phyloP scores from a whole-genome alignment of 2,888 invertebrate species.

The Altica lythri region DNA sequence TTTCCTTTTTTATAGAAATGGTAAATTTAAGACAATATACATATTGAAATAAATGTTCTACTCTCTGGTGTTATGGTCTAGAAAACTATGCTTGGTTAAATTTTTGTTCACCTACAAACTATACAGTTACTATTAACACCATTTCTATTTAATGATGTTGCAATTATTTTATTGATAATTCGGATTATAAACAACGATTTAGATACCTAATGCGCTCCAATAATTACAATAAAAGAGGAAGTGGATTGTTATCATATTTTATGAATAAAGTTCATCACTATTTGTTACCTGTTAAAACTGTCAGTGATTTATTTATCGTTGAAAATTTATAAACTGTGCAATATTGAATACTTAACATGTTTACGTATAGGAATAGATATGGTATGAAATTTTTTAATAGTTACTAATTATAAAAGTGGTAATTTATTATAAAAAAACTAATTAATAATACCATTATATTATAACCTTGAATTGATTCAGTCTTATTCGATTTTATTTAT shows the following conservation, averaged over 20 bases:
- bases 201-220: background rate
- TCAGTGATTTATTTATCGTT: background rate
- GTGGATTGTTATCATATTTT: background rate
- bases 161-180: conserved; percentile 19
- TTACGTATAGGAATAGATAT: background rate
- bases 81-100: conserved; percentile 19
- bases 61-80: conserved; percentile 20
- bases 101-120: conserved; percentile 4
- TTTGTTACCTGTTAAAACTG: too few relatives aligned
- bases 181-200: conserved; percentile 12
- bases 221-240: background rate
- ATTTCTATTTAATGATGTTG: conserved; percentile 4
- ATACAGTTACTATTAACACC: conserved; percentile 13
- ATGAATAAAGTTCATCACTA: background rate
- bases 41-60: conserved; percentile 17
- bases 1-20: too few relatives aligned
- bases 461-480: too few relatives aligned
- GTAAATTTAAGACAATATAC: too few relatives aligned
- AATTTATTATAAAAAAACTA: background rate
- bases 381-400: background rate
- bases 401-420: background rate
- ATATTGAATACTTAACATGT: background rate
- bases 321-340: background rate
- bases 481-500: too few relatives aligned
- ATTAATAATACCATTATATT: background rate